phyloP scores from a whole-genome alignment of 2,797 vertebrate genomes.

The Onychomys arenicola region DNA sequence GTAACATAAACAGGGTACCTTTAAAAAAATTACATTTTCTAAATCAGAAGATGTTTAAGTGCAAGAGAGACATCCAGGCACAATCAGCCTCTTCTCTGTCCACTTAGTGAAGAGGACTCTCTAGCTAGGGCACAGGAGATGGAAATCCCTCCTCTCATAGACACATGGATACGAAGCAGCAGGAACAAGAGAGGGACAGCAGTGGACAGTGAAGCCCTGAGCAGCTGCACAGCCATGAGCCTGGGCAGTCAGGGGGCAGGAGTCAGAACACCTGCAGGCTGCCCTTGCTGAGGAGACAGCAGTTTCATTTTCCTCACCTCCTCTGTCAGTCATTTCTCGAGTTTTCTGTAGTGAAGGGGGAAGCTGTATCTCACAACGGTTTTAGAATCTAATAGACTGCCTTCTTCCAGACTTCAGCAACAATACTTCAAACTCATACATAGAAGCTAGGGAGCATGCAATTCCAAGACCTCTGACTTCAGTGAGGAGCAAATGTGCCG shows the following conservation, averaged over 20 bases:
- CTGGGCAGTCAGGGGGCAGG: not conserved
- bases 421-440: not conserved
- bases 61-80: not conserved
- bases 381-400: not conserved
- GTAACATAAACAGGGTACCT: not conserved
- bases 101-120: not conserved
- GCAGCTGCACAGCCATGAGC: fast-evolving
- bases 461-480: not conserved
- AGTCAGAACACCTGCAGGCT: not conserved
- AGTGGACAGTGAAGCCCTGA: too few relatives aligned
- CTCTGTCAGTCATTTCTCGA: not conserved
- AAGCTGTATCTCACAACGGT: not conserved
- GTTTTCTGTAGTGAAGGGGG: not conserved
- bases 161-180: fast-evolving
- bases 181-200: not conserved
- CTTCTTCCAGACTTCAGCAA: not conserved
- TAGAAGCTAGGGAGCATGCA: not conserved
- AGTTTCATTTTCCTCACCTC: not conserved
- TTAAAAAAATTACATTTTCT: constrained; percentile 17
- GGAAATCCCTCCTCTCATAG: not conserved
- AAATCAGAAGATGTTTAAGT: not conserved
- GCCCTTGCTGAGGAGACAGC: not conserved
- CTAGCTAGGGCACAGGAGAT: fast-evolving
- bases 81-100: not conserved
- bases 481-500: not conserved